Evolutionary conservation across 2,888 invertebrate genomes (phyloP).

Genomic region (Sinodicranocentrus sp.): DNA sequence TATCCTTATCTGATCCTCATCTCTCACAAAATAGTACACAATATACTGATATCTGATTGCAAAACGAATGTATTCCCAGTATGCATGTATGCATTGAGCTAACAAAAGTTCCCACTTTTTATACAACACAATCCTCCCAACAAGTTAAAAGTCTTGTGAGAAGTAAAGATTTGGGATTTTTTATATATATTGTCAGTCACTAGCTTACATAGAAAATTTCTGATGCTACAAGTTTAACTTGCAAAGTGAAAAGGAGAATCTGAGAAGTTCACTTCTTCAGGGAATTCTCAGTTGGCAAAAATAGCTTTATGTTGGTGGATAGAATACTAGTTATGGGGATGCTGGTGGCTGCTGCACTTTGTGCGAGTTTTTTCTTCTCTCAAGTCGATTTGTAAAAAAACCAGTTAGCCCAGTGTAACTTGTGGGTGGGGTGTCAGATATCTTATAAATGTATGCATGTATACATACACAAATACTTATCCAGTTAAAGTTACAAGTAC

Average conservation of each 20-base stretch:
- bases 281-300: slow-evolving; percentile 10
- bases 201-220: background rate
- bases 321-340: slow-evolving; percentile 1
- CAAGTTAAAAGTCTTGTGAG: slow-evolving; percentile 22
- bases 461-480: background rate
- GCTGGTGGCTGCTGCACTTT: background rate
- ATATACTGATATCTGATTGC: no score
- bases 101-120: background rate
- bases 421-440: no score
- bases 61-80: no score
- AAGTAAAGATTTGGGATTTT: slow-evolving; percentile 25
- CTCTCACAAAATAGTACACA: background rate
- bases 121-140: slow-evolving; percentile 1
- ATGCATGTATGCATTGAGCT: background rate
- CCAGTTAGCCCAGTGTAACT: background rate
- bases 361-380: no score
- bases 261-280: slow-evolving; percentile 36
- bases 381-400: background rate
- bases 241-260: background rate
- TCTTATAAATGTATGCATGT: background rate
- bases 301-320: background rate
- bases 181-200: no score
- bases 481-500: background rate
- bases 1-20: slow-evolving; percentile 24
- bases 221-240: background rate